A percentile compares a stretch with the other conserved stretches of the same genome.
Evolutionary conservation across 2,888 invertebrate genomes (phyloP).

Genomic region (Gymnocheta viridis): DNA sequence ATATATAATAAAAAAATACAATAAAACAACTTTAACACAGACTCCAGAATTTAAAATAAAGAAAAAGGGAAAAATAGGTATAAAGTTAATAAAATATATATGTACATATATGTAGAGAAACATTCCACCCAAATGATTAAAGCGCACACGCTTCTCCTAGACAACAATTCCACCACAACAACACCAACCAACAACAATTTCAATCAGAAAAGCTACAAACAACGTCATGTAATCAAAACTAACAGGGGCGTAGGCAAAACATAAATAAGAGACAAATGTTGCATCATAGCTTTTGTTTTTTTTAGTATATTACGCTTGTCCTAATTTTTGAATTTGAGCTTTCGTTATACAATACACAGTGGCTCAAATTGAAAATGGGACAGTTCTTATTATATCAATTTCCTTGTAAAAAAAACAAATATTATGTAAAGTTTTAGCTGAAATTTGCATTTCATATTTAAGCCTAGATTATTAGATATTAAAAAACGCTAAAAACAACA

Average conservation of each 20-base stretch:
- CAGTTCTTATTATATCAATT: too few relatives aligned
- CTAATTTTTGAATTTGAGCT: too few relatives aligned
- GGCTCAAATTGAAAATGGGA: too few relatives aligned
- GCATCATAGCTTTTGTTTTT: too few relatives aligned
- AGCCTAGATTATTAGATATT: too few relatives aligned
- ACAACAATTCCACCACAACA: slow-evolving; percentile 14
- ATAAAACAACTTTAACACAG: slow-evolving; percentile 40
- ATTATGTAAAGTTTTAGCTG: too few relatives aligned
- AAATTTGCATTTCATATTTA: too few relatives aligned
- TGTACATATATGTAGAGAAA: too few relatives aligned
- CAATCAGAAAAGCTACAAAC: background rate
- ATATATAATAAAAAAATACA: background rate
- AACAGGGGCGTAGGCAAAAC: slow-evolving; percentile 20
- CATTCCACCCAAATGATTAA: slow-evolving; percentile 44
- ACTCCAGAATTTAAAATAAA: slow-evolving; percentile 21
- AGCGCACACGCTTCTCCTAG: slow-evolving; percentile 27
- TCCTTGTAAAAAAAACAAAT: too few relatives aligned
- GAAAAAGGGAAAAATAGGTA: slow-evolving; percentile 20
- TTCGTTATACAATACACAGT: too few relatives aligned
- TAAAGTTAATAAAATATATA: background rate
- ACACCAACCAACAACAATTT: background rate
- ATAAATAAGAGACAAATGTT: background rate
- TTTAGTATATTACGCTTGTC: too few relatives aligned
- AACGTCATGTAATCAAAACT: slow-evolving; percentile 22
- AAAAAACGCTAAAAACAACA: too few relatives aligned